Evolutionary conservation across 2,113 vertebrate genomes (phyloP).

Genomic region (Amphiprion ocellaris): DNA sequence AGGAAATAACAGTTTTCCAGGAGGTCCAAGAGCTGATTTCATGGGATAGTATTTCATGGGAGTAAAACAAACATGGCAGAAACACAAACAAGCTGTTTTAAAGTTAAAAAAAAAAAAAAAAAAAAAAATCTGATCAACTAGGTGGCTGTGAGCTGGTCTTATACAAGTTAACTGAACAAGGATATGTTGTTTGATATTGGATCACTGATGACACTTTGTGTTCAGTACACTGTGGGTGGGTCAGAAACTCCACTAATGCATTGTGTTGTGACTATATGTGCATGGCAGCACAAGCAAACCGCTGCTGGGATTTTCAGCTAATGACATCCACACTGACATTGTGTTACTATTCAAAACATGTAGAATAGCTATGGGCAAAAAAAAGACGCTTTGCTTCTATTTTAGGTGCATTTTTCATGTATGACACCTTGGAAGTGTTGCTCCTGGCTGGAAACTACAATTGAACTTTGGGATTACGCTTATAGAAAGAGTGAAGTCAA

Average conservation of each 20-base stretch:
- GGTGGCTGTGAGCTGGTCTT: background rate
- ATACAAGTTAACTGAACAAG: background rate
- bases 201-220: conserved; percentile 11
- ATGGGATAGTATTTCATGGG: conserved; percentile 29
- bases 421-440: background rate
- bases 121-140: conserved; percentile 7
- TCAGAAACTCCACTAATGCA: conserved; percentile 27
- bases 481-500: conserved; percentile 1
- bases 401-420: conserved; percentile 18
- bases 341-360: background rate
- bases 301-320: conserved; percentile 28
- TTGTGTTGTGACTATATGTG: background rate
- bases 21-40: conserved; percentile 31
- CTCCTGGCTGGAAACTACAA: background rate
- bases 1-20: conserved; percentile 48
- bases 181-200: background rate
- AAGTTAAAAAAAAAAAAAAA: conserved; percentile 4
- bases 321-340: conserved; percentile 24
- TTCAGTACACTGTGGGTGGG: conserved; percentile 10
- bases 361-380: conserved; percentile 11
- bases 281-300: conserved; percentile 20
- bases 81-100: conserved; percentile 43
- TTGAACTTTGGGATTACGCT: conserved; percentile 7
- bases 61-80: conserved; percentile 40
- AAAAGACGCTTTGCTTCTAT: conserved; percentile 24